These are phyloP conservation scores for Apantesis nais DNA, from an alignment of 2,888 invertebrate species.

Conservation along the genomic window DNA sequence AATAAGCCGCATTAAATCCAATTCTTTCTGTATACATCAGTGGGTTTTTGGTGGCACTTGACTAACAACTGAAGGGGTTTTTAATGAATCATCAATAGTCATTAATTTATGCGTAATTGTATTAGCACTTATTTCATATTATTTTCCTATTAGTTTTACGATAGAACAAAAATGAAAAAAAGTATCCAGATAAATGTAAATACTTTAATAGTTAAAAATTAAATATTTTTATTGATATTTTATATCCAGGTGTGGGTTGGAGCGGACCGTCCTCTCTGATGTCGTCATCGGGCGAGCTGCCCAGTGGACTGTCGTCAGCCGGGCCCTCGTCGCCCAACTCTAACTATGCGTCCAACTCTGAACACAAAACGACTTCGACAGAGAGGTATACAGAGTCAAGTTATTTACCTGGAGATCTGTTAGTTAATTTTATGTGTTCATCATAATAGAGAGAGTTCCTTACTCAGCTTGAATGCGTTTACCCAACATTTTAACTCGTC, in stretches of 20 bases:
- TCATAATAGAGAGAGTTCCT: conserved; percentile 21
- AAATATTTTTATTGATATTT: background rate
- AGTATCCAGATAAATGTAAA: too few species aligned
- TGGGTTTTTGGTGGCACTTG: too few species aligned
- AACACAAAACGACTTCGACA: conserved; percentile 63
- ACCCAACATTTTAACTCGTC: conserved; percentile 36
- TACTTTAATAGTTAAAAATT: background rate
- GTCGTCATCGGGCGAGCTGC: conserved; percentile 84
- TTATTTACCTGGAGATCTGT: conserved; percentile 3
- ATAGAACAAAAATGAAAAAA: too few species aligned
- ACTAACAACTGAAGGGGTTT: too few species aligned
- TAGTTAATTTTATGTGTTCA: conserved; percentile 15
- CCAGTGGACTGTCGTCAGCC: conserved; percentile 88
- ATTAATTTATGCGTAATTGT: too few species aligned
- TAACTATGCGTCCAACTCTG: conserved; percentile 74
- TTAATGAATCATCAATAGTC: too few species aligned
- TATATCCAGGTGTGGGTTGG: conserved; percentile 87
- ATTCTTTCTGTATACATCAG: too few species aligned
- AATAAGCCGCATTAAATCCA: too few species aligned
- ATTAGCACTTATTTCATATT: too few species aligned
- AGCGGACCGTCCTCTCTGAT: conserved; percentile 93
- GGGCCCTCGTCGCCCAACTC: conserved; percentile 93
- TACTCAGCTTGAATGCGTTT: conserved; percentile 49
- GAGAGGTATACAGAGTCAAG: conserved; percentile 65
- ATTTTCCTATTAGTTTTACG: too few species aligned